Evolutionary conservation across 2,113 vertebrate species (phyloP).

Genomic region (Forbesichthys agassizii): DNA sequence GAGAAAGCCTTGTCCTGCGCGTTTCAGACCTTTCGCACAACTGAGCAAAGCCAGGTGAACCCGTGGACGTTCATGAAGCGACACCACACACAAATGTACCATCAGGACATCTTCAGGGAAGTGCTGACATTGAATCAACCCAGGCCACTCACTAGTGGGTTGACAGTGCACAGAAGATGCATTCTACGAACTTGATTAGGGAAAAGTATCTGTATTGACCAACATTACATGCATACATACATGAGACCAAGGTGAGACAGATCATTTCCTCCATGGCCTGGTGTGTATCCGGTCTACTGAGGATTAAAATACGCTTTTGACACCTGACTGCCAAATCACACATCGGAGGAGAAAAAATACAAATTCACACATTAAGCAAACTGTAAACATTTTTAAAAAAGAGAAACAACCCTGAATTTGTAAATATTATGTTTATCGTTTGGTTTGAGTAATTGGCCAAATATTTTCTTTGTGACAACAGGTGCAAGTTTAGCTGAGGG

Average conservation of each 20-base stretch:
- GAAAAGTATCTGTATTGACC: slow-evolving; percentile 46
- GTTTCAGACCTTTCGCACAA: slow-evolving; percentile 72
- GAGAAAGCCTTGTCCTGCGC: slow-evolving; percentile 53
- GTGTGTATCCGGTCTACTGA: slow-evolving; percentile 53
- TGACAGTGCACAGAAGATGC: slow-evolving; percentile 46
- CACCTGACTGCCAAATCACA: slow-evolving; percentile 67
- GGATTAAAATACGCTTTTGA: slow-evolving; percentile 49
- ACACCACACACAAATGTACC: slow-evolving; percentile 40
- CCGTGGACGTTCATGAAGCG: slow-evolving; percentile 53
- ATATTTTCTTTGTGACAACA: slow-evolving; percentile 76
- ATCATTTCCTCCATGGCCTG: slow-evolving; percentile 22
- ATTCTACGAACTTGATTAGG: slow-evolving; percentile 52
- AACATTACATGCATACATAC: slow-evolving; percentile 58
- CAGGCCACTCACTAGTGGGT: slow-evolving; percentile 25
- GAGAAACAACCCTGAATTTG: slow-evolving; percentile 77
- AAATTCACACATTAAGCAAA: slow-evolving; percentile 65
- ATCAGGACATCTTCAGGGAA: slow-evolving; percentile 55
- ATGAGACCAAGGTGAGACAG: slow-evolving; percentile 36
- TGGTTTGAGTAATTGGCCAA: slow-evolving; percentile 74
- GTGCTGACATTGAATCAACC: slow-evolving; percentile 25
- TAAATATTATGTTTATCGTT: slow-evolving; percentile 83
- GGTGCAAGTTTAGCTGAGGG: slow-evolving; percentile 74
- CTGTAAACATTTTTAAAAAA: slow-evolving; percentile 79
- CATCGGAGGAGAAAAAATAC: slow-evolving; percentile 45
- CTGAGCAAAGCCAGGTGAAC: slow-evolving; percentile 57